phyloP scores from a whole-genome alignment of 2,888 invertebrate species.

The Proisotoma minuta region DNA sequence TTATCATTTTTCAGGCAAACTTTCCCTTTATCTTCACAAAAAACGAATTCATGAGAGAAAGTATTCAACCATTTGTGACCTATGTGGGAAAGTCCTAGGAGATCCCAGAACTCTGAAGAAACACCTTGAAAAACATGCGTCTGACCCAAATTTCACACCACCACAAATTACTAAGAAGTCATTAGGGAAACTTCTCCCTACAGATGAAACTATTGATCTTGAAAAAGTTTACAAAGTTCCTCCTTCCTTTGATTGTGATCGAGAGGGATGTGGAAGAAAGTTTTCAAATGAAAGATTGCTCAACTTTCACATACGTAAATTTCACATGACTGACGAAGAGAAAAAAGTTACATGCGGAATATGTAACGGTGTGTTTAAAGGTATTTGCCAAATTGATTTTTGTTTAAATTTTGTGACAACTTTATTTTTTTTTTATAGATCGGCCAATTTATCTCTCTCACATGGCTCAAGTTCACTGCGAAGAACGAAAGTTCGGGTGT shows the following conservation, averaged over 20 bases:
- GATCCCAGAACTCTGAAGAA: too few species aligned
- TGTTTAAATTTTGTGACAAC: background rate
- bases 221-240: background rate
- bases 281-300: background rate
- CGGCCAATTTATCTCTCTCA: background rate
- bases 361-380: background rate
- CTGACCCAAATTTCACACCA: too few species aligned
- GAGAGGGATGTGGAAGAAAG: background rate
- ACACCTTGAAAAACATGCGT: too few species aligned
- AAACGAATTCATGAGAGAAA: too few species aligned
- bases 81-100: too few species aligned
- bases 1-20: too few species aligned
- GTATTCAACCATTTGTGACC: too few species aligned
- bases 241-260: background rate
- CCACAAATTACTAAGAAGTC: too few species aligned
- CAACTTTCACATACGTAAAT: background rate
- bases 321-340: background rate
- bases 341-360: background rate
- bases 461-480: background rate
- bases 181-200: too few species aligned
- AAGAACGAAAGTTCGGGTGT: background rate
- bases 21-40: too few species aligned
- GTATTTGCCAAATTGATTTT: too few species aligned
- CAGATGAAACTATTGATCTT: too few species aligned
- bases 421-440: background rate